Evolutionary conservation across 30 jellyfish, hydroid and myxozoan genomes (phyloP), one percentile per base, ranked within the genome.

Genomic region (Aurelia sp.): DNA sequence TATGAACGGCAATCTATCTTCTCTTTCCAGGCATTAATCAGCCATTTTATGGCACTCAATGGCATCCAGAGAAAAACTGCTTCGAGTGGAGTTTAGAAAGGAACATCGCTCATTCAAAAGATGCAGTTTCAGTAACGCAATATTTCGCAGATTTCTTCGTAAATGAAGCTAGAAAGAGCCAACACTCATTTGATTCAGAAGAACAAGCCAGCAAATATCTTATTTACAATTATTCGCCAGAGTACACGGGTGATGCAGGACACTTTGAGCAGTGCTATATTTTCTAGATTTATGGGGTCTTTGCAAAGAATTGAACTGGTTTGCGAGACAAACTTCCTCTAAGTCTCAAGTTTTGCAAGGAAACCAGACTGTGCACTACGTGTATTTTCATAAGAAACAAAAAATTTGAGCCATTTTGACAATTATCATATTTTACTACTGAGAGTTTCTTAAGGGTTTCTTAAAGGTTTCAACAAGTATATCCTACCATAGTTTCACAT

Each of bases 11-110:
- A 9, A 44, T 8, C 15, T 44, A 44, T 44, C 35, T 53, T 44
- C 68, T 68, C 8, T 27, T 85, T 86, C 19, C 67, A 94, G 99
- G 95, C 16, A 74, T 31, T 12, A 52, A 84, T 11, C 75, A 27
- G 44, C 99, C 99, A n/a, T 83, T 94, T 63, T 94, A 88, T 76
- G 99, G 84, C 38, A 78, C 89, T 35, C 99, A 95, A 73, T 95
- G 98, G 99, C 99, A 95, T 76, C 99, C 99, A 47, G 99, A 95
- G 78, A 89, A 74, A 91, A 94, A 89, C 75, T 44, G 72, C 17
- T 94, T 76, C 63, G 99, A 88, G 70, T 88, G 93, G 89, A 61
- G 41, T 24, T 57, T 47, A 41, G 82, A 84, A 47, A 86, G 89
- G 61, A 82, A 88, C 60, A 94, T 94, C 41, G 78, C 85, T 17